These are phyloP conservation scores for Labia minor DNA, from an alignment of 2,888 invertebrate species.

Conservation along the genomic window DNA sequence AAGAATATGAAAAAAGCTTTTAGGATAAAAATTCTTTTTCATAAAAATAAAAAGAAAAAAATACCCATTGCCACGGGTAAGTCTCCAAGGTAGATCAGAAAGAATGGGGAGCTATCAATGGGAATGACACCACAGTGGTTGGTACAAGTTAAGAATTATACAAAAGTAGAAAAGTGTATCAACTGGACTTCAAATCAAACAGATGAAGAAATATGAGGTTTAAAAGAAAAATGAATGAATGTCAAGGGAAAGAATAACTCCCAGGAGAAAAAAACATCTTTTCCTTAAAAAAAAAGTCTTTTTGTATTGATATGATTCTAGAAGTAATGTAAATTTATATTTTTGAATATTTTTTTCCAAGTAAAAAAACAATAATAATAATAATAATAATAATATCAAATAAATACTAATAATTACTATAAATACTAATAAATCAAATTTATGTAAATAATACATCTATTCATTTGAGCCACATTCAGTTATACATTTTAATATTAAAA, in stretches of 20 bases:
- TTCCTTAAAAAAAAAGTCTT: too few species aligned
- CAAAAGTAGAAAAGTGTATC: neutral
- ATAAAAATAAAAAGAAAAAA: neutral
- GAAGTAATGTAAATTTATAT: too few species aligned
- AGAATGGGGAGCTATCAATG: neutral
- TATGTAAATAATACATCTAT: too few species aligned
- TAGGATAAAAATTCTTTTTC: neutral
- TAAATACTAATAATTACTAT: too few species aligned
- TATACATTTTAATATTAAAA: too few species aligned
- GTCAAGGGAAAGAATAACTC: neutral
- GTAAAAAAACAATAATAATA: too few species aligned
- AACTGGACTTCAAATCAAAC: neutral
- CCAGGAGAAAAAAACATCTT: too few species aligned
- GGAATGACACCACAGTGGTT: neutral
- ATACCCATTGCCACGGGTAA: neutral
- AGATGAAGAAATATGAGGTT: neutral
- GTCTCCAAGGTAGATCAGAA: neutral
- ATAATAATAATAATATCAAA: too few species aligned
- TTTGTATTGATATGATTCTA: too few species aligned
- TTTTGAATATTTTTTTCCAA: too few species aligned
- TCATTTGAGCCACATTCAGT: too few species aligned
- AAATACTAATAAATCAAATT: too few species aligned
- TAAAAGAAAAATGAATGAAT: neutral
- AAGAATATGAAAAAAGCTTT: constrained; percentile 1
- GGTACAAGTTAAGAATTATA: neutral